Conservation (phyloP, 1,140 invertebrate species). For the Brachionus manjavacas region DNA sequence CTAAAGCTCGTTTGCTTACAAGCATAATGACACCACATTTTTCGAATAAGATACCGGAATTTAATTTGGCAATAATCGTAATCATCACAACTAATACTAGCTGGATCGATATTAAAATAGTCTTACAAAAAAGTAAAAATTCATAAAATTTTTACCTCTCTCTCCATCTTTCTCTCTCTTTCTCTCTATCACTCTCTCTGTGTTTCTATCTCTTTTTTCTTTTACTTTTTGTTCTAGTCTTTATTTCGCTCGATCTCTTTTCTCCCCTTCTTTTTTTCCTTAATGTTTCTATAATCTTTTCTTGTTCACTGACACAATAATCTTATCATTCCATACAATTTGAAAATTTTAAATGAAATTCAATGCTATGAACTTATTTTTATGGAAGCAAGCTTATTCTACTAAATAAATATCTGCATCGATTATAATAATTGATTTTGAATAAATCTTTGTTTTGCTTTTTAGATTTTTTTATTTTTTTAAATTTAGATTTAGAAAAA, state of each 20-base stretch:
- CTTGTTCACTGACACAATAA: not conserved
- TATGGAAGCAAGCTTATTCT: not conserved
- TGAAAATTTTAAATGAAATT: not conserved
- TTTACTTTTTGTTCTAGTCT: not conserved
- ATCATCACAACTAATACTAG: not conserved
- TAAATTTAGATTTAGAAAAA: not conserved
- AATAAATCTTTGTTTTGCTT: not conserved
- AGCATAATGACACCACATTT: conserved; percentile 2
- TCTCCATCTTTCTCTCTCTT: not conserved
- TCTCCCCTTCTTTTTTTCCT: not conserved
- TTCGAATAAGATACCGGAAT: not conserved
- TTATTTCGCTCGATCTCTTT: no score
- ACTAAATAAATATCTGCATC: not conserved
- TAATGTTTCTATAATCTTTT: not conserved
- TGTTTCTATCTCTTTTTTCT: not conserved
- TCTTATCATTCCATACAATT: not conserved
- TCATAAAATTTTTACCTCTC: not conserved
- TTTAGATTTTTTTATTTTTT: not conserved
- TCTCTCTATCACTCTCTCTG: not conserved
- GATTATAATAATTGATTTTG: not conserved
- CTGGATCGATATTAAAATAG: conserved; percentile 14
- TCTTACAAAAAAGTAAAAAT: not conserved
- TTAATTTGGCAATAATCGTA: not conserved
- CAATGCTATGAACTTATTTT: not conserved
- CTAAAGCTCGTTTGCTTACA: not conserved